phyloP scores from a whole-genome alignment of 2,797 vertebrate species.

The Sebastes miniatus region DNA sequence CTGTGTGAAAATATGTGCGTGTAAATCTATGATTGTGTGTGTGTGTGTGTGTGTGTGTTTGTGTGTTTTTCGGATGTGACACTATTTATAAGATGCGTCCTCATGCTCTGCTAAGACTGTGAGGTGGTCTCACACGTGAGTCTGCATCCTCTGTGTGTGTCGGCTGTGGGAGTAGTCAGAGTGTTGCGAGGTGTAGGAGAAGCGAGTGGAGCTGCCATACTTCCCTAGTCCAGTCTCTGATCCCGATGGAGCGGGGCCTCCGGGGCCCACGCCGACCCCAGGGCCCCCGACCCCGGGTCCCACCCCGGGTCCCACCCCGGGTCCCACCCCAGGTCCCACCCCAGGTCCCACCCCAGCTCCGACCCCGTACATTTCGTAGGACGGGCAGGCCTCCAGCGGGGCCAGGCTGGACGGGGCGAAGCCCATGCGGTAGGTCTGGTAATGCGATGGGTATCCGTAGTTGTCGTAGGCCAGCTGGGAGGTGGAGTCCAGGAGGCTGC shows the following conservation, averaged over 20 bases:
- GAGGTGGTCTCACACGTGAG: conserved; percentile 87
- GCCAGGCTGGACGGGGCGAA: conserved; percentile 86
- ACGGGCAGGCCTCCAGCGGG: conserved; percentile 80
- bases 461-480: conserved; percentile 94
- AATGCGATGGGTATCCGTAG: conserved; percentile 88
- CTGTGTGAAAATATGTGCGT: conserved; percentile 58
- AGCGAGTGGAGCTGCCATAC: conserved; percentile 88
- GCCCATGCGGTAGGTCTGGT: conserved; percentile 91
- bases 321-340: conserved; percentile 52
- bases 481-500: conserved; percentile 85
- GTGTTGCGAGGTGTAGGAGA: conserved; percentile 96
- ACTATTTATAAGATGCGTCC: conserved; percentile 70
- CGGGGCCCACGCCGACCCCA: conserved; percentile 76
- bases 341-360: conserved; percentile 69
- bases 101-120: conserved; percentile 59
- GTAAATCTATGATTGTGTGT: conserved; percentile 38
- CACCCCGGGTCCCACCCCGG: conserved; percentile 72
- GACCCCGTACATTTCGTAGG: conserved; percentile 85
- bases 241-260: conserved; percentile 64
- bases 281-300: conserved; percentile 69
- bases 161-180: conserved; percentile 94
- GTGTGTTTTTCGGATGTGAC: conserved; percentile 47
- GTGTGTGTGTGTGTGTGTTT: background rate
- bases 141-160: conserved; percentile 98
- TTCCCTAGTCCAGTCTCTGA: conserved; percentile 89